Percentiles rank a stretch among this genome's conserved stretches.
Evolutionary conservation across 2,888 invertebrate species (phyloP).

Genomic region (Chorisops tibialis): DNA sequence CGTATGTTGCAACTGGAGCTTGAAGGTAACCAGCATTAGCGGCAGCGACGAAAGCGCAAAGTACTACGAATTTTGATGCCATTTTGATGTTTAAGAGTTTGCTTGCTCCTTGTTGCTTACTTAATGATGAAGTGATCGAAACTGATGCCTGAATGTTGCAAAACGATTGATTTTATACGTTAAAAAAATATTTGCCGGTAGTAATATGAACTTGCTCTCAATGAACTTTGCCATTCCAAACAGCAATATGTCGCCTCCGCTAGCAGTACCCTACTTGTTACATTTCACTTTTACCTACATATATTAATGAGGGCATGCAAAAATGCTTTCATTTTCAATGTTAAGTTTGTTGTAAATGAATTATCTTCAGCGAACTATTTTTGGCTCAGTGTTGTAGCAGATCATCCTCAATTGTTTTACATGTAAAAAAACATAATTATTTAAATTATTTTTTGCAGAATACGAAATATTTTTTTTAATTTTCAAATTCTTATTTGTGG

Average conservation of each 20-base stretch:
- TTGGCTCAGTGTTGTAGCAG: no score
- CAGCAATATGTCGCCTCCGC: background rate
- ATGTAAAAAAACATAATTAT: no score
- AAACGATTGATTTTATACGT: constrained; percentile 27
- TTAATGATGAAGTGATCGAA: constrained; percentile 13
- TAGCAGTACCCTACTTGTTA: constrained; percentile 3
- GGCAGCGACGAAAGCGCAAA: constrained; percentile 40
- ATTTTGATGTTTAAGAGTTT: constrained; percentile 38
- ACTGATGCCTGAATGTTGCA: constrained; percentile 21
- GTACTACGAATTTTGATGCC: constrained; percentile 55
- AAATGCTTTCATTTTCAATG: constrained; percentile 4
- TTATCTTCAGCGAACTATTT: no score
- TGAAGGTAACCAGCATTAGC: constrained; percentile 15
- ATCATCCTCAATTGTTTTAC: no score
- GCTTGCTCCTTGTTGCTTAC: constrained; percentile 11
- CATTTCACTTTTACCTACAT: background rate
- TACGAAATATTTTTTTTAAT: no score
- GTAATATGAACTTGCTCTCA: background rate
- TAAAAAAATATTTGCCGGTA: background rate
- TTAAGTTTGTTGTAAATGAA: no score
- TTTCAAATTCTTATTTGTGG: no score
- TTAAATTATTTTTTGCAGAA: no score
- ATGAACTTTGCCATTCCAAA: constrained; percentile 4
- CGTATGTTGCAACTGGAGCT: background rate
- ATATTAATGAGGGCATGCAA: background rate